phyloP scores from a whole-genome alignment of 2,888 invertebrate species.

The Himalopsyche tibetana region DNA sequence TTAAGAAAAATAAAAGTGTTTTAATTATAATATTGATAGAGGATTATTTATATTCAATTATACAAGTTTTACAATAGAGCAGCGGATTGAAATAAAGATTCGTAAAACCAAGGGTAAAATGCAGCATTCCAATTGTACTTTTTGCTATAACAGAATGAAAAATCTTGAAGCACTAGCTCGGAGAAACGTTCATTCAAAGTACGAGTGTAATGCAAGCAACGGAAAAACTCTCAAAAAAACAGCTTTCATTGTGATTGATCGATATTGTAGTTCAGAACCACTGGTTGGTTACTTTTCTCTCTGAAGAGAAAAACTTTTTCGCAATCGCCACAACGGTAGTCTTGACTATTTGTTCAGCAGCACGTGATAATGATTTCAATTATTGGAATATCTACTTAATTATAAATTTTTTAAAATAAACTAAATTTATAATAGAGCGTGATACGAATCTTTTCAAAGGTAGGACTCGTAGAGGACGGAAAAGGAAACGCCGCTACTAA shows the following conservation, averaged over 20 bases:
- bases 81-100: too few relatives aligned
- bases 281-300: background rate
- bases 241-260: conserved; percentile 36
- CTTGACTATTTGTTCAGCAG: background rate
- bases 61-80: too few relatives aligned
- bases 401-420: too few relatives aligned
- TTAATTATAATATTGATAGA: too few relatives aligned
- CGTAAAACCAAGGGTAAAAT: background rate
- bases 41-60: too few relatives aligned
- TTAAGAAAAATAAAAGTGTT: too few relatives aligned
- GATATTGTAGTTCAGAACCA: background rate
- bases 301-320: conserved; percentile 10
- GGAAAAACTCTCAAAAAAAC: conserved; percentile 17
- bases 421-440: too few relatives aligned
- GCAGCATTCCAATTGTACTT: background rate
- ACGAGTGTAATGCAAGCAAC: conserved; percentile 26
- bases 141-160: background rate
- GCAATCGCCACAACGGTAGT: background rate
- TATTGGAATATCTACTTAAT: too few relatives aligned
- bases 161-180: background rate
- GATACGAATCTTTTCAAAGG: too few relatives aligned
- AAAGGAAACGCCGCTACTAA: too few relatives aligned
- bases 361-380: background rate
- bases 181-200: conserved; percentile 17
- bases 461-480: too few relatives aligned